A percentile compares a stretch with the other conserved stretches of the same genome.
These are phyloP conservation scores for Sphenodon punctatus DNA, from an alignment of 2,797 vertebrate species.

Conservation along the genomic window DNA sequence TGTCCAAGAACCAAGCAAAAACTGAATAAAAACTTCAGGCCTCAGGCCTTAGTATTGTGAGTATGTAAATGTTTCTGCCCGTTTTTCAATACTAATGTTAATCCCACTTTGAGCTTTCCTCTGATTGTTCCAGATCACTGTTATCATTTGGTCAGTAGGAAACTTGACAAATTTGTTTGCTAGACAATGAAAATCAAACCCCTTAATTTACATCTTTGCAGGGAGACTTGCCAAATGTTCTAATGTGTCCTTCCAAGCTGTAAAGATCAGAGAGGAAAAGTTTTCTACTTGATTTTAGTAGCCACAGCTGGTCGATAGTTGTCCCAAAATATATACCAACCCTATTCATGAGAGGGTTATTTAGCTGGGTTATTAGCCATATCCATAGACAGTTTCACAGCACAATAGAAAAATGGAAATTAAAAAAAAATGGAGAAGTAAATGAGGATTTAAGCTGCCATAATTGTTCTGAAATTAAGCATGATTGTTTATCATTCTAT, in stretches of 20 bases:
- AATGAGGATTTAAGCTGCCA: constrained; percentile 73
- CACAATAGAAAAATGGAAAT: constrained; percentile 78
- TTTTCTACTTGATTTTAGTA: constrained; percentile 50
- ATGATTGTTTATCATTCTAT: constrained; percentile 57
- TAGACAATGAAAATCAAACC: background rate
- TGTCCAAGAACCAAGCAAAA: background rate
- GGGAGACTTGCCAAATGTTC: constrained; percentile 4
- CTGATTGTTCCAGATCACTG: background rate
- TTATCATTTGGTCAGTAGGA: background rate
- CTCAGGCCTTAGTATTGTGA: background rate
- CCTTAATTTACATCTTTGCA: constrained; percentile 11
- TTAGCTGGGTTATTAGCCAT: constrained; percentile 82
- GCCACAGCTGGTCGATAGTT: constrained; percentile 63
- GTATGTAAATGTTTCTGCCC: background rate
- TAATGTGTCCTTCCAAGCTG: constrained; percentile 31
- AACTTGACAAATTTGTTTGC: constrained; percentile 16
- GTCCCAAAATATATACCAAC: constrained; percentile 52
- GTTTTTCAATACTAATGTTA: background rate
- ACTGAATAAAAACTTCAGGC: background rate
- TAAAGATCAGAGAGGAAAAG: constrained; percentile 30
- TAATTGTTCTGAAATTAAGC: constrained; percentile 69
- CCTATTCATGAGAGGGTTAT: constrained; percentile 84
- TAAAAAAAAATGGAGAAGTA: constrained; percentile 75
- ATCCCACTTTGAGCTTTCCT: background rate
- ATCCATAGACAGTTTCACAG: constrained; percentile 79